phyloP scores from a whole-genome alignment of 1,140 invertebrate species.

The Heliconius eleuchia region DNA sequence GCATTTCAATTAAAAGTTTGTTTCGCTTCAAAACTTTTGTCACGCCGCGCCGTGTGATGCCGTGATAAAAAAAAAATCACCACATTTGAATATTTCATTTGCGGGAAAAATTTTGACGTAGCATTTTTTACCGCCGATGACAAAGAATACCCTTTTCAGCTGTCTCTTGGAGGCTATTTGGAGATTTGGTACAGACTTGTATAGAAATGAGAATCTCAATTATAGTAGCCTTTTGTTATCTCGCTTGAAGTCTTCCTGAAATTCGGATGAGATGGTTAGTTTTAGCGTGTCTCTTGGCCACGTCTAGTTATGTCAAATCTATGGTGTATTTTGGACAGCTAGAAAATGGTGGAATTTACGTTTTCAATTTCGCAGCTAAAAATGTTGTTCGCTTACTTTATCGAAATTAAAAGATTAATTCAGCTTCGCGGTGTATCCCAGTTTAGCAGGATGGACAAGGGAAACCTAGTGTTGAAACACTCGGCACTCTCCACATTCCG shows the following conservation, averaged over 20 bases:
- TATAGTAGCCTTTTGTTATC: conserved; percentile 30
- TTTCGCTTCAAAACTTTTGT: conserved; percentile 3
- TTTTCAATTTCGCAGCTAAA: not conserved
- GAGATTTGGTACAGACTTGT: conserved; percentile 32
- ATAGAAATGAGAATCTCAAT: conserved; percentile 31
- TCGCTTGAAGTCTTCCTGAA: conserved; percentile 24
- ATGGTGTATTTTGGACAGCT: not conserved
- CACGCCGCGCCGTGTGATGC: not conserved
- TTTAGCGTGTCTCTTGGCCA: not conserved
- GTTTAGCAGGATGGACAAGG: no score
- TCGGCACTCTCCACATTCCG: no score
- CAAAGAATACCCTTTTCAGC: conserved; percentile 38
- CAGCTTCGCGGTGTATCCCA: no score
- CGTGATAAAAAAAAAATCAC: conserved; percentile 1
- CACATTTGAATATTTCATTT: conserved; percentile 30
- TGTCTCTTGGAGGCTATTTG: conserved; percentile 30
- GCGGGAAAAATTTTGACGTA: conserved; percentile 29
- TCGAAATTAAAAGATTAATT: no score
- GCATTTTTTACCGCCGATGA: conserved; percentile 34
- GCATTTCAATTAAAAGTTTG: conserved; percentile 14
- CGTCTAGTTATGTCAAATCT: not conserved
- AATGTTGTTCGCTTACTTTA: not conserved
- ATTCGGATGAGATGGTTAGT: not conserved
- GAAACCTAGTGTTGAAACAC: no score
- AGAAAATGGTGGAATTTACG: not conserved